These are phyloP conservation scores for Antrozous pallidus DNA, from an alignment of 2,797 vertebrate species.

Conservation along the genomic window DNA sequence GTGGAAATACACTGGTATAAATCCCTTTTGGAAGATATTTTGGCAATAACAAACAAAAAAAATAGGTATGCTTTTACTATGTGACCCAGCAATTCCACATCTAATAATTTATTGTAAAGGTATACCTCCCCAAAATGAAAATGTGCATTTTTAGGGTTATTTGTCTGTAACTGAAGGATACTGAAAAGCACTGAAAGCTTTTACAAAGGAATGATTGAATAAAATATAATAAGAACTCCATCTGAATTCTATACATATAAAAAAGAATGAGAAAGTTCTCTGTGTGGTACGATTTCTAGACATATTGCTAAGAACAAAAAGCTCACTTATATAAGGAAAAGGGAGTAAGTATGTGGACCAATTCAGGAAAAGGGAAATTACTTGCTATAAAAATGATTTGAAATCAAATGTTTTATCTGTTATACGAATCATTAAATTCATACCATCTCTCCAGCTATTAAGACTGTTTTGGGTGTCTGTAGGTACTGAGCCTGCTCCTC, in stretches of 20 bases:
- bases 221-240: neutral
- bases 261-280: neutral
- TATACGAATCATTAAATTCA: neutral
- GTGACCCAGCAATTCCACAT: neutral
- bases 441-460: neutral
- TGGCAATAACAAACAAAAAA: neutral
- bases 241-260: neutral
- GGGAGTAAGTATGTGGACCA: neutral
- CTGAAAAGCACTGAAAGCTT: neutral
- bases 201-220: neutral
- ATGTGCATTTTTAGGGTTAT: neutral
- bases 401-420: neutral
- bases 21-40: neutral
- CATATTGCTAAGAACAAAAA: neutral
- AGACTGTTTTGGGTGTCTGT: neutral
- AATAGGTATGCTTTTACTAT: neutral
- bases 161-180: neutral
- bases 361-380: neutral
- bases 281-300: neutral
- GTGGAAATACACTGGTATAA: neutral
- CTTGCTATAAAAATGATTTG: neutral
- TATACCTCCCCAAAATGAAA: neutral
- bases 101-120: neutral
- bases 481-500: neutral
- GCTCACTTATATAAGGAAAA: neutral